Conservation (phyloP, 92 coral and sea anemone genomes). For the Anthopleura xanthogrammica region DNA sequence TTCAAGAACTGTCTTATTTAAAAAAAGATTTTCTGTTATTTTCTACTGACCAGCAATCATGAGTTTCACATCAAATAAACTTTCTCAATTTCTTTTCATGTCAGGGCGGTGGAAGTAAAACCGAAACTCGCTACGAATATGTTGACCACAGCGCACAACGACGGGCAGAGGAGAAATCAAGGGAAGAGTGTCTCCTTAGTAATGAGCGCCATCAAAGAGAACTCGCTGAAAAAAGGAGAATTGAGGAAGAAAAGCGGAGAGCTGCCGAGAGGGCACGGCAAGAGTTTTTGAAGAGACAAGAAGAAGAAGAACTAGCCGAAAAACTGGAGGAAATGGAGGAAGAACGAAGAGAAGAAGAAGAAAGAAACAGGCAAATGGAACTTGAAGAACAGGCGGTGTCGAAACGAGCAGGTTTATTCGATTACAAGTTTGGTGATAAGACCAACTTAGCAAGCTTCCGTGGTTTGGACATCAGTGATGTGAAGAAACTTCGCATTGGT, state of each 20-base stretch:
- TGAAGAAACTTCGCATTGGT: slow-evolving; percentile 55
- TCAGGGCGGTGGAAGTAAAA: slow-evolving; percentile 38
- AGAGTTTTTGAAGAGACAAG: slow-evolving; percentile 10
- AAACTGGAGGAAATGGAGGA: background rate
- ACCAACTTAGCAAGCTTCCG: slow-evolving; percentile 46
- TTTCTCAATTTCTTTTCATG: background rate
- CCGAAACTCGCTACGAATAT: slow-evolving; percentile 50
- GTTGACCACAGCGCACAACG: slow-evolving; percentile 43
- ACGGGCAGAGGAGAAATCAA: slow-evolving; percentile 13
- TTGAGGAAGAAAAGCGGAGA: slow-evolving; percentile 22
- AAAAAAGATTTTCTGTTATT: too few relatives aligned
- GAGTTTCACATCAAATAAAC: background rate
- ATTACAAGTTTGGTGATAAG: slow-evolving; percentile 57
- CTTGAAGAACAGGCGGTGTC: slow-evolving; percentile 38
- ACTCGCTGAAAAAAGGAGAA: slow-evolving; percentile 27
- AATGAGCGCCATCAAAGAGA: slow-evolving; percentile 41
- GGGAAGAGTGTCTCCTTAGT: slow-evolving; percentile 36
- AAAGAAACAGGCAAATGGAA: slow-evolving; percentile 8
- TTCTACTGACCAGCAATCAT: background rate
- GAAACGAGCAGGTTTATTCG: slow-evolving; percentile 37
- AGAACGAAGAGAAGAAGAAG: slow-evolving; percentile 24
- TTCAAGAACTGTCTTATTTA: too few relatives aligned
- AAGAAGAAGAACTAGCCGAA: slow-evolving; percentile 22
- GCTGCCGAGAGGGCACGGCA: slow-evolving; percentile 25
- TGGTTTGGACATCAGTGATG: slow-evolving; percentile 47